phyloP scores from a whole-genome alignment of 2,797 vertebrate species.

The Chaunax sp. region DNA sequence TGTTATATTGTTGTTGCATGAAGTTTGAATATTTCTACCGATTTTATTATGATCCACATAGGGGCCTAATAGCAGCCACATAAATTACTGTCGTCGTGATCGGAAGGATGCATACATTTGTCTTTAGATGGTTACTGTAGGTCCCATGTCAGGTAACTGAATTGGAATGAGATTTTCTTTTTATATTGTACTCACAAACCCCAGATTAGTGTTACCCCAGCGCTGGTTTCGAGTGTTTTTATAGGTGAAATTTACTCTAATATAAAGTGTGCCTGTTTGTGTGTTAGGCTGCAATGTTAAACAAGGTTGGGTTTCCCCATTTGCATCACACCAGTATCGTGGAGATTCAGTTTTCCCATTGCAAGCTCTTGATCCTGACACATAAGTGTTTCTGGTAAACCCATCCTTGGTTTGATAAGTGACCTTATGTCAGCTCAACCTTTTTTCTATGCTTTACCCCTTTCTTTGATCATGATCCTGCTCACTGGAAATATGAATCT shows the following conservation, averaged over 20 bases:
- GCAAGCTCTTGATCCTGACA: conserved; percentile 42
- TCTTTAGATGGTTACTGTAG: conserved; percentile 40
- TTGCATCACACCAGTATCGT: conserved; percentile 15
- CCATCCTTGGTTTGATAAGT: conserved; percentile 77
- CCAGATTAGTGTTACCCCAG: conserved; percentile 48
- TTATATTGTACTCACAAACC: conserved; percentile 52
- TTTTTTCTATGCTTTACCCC: conserved; percentile 43
- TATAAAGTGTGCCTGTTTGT: conserved; percentile 62
- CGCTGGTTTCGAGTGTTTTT: conserved; percentile 64
- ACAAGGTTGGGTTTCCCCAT: conserved; percentile 55
- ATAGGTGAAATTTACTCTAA: conserved; percentile 44
- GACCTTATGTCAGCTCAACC: conserved; percentile 80
- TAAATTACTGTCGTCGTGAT: conserved; percentile 46
- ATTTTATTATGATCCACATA: conserved; percentile 49
- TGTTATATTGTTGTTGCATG: conserved; percentile 77
- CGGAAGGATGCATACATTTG: conserved; percentile 44
- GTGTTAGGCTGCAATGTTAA: conserved; percentile 67
- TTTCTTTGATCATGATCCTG: conserved; percentile 7
- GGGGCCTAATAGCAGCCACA: conserved; percentile 40
- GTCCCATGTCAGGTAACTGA: conserved; percentile 48
- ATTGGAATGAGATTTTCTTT: conserved; percentile 49
- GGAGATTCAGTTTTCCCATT: conserved; percentile 3
- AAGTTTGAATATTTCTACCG: conserved; percentile 67
- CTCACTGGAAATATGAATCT: conserved; percentile 38
- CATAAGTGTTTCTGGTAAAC: conserved; percentile 55